phyloP scores from a whole-genome alignment of 2,797 vertebrate species.

The Tokudaia muenninki region DNA sequence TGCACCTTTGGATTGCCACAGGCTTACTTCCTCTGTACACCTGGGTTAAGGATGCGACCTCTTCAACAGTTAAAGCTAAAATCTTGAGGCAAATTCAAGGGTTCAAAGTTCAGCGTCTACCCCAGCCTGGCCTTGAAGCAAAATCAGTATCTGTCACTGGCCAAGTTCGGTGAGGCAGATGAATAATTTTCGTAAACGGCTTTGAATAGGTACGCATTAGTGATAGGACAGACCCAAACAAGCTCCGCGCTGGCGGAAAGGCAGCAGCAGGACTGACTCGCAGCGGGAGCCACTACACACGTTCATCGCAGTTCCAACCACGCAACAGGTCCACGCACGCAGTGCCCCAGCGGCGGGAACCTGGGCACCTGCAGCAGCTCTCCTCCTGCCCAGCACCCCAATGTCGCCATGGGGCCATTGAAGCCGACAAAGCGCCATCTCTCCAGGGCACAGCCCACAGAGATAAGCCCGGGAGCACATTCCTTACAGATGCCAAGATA shows the following conservation, averaged over 20 bases:
- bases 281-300: background rate
- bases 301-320: background rate
- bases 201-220: slow-evolving; percentile 29
- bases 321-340: slow-evolving; percentile 64
- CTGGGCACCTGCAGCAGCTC: slow-evolving; percentile 55
- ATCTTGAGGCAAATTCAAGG: background rate
- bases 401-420: background rate
- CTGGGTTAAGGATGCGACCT: slow-evolving; percentile 29
- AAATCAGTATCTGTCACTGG: background rate
- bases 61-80: slow-evolving; percentile 13
- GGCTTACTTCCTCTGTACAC: slow-evolving; percentile 60
- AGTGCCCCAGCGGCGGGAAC: background rate
- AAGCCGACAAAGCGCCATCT: background rate
- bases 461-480: slow-evolving; percentile 66
- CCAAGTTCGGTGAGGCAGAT: background rate
- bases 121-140: background rate
- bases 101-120: slow-evolving; percentile 37
- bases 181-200: slow-evolving; percentile 58
- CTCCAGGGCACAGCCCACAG: background rate
- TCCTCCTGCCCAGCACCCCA: background rate
- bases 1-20: slow-evolving; percentile 67
- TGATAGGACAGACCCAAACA: background rate
- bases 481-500: slow-evolving; percentile 65
- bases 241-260: background rate
- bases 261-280: background rate